phyloP scores from a whole-genome alignment of 2,797 vertebrate genomes.

The Streptopelia turtur region DNA sequence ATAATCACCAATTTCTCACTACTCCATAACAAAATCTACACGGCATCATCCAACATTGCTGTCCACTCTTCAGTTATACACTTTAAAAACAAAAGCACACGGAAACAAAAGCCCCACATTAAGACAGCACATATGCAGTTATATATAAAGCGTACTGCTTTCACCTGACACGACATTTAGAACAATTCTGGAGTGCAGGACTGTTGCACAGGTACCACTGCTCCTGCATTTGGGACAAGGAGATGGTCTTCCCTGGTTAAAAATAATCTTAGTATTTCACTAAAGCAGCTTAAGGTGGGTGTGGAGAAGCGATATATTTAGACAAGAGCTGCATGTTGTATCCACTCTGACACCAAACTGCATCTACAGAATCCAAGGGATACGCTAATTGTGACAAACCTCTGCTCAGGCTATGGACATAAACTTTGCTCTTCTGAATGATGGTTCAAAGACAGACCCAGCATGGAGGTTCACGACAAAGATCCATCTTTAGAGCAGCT shows the following conservation, averaged over 20 bases:
- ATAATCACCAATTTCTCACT: not conserved
- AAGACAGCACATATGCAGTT: not conserved
- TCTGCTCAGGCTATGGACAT: not conserved
- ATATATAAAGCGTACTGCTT: not conserved
- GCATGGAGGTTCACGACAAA: not conserved
- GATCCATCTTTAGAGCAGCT: not conserved
- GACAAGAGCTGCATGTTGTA: not conserved
- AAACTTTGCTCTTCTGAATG: not conserved
- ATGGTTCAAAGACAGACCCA: not conserved
- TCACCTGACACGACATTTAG: rapidly evolving
- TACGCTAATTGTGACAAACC: not conserved
- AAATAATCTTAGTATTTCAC: not conserved
- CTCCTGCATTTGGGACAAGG: not conserved
- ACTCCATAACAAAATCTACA: not conserved
- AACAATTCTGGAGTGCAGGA: not conserved
- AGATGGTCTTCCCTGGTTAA: not conserved
- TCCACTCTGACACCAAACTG: not conserved
- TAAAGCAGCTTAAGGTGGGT: not conserved
- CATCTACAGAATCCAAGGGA: not conserved
- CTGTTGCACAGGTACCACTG: not conserved
- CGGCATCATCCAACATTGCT: not conserved
- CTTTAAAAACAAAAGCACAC: not conserved
- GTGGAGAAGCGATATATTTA: not conserved
- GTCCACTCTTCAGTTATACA: not conserved
- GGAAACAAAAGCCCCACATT: too few relatives aligned